Base-by-base conservation (phyloP, 2,888 invertebrate species). In the Ophioninae sp. region DNA sequence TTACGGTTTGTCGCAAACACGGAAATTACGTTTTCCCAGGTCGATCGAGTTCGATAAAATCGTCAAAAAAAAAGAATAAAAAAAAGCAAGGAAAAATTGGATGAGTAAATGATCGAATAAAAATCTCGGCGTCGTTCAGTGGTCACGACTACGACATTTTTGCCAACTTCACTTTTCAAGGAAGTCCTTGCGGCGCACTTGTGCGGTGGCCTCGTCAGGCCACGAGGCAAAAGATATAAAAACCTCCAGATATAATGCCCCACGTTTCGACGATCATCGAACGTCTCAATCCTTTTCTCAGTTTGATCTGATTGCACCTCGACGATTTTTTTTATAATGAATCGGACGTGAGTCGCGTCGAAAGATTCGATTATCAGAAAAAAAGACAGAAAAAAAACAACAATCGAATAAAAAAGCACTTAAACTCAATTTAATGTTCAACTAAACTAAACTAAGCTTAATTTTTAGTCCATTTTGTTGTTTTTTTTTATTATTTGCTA, bases 111-210 rank as follows among this genome's bases (percentile, higher is more conserved):
- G 68, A 79, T 81, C 78, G 44, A 79, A 82, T 78, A 78, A 37
- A 82, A 78, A 81, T 71, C 75, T 71, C 44, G 71, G 75, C 81
- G 81, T 17, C 51, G 51, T 51, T 59, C 44, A 23, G 23, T 41
- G 37, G 71, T 30, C 77, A 63, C 56, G 63, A 64, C 61, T 63
- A 68, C 30, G 30, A 30, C 39, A 82, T 79, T 82, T 82, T 79
- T 79, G 74, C 63, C 51, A 68, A 44, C 74, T 74, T 41, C 64
- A 44, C n/a, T 51, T 73, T 79, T 79, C 82, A 79, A 78, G 78
- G 78, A 82, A 82, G 64, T 82, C 82, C 82, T 82, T 82, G 82
- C 44, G 69, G 78, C 44, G 65, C 51, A 74, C 73, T 73, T 39
- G 73, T n/a, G 61, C 58, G 63, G 58, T 74, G 82, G 58, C 82